These are phyloP conservation scores for Creontiades dilutus DNA, from an alignment of 2,888 invertebrate genomes.

Conservation along the genomic window DNA sequence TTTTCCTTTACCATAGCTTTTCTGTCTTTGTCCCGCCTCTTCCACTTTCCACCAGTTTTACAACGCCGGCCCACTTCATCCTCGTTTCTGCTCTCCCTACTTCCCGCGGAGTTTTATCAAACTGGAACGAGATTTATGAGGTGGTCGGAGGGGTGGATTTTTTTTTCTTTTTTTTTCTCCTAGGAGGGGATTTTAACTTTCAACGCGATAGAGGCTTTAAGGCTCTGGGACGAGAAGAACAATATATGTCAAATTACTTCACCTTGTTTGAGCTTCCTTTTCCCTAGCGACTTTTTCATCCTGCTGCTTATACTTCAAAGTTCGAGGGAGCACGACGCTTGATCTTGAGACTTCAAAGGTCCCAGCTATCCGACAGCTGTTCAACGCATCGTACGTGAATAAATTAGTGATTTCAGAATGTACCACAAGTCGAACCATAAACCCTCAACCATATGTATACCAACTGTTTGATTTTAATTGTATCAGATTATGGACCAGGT, in stretches of 20 bases:
- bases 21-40: slow-evolving; percentile 35
- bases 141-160: slow-evolving; percentile 20
- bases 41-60: slow-evolving; percentile 23
- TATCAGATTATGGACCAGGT: too few relatives aligned
- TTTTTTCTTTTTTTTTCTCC: slow-evolving; percentile 41
- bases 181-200: slow-evolving; percentile 68
- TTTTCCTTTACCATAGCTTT: slow-evolving; percentile 23
- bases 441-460: too few relatives aligned
- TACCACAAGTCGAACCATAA: too few relatives aligned
- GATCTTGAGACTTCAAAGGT: background rate
- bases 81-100: slow-evolving; percentile 50
- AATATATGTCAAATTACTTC: slow-evolving; percentile 70
- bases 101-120: slow-evolving; percentile 69
- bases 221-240: slow-evolving; percentile 63
- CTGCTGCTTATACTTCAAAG: slow-evolving; percentile 17
- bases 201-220: slow-evolving; percentile 67
- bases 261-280: slow-evolving; percentile 58
- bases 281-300: slow-evolving; percentile 41
- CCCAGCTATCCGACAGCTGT: too few relatives aligned
- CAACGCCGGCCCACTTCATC: slow-evolving; percentile 57
- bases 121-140: slow-evolving; percentile 70
- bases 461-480: too few relatives aligned
- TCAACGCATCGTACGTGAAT: too few relatives aligned
- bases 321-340: background rate
- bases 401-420: too few relatives aligned